Evolutionary conservation across 2,113 vertebrate genomes (phyloP), one percentile per base, ranked within the genome.

Genomic region (Hipposideros armiger): DNA sequence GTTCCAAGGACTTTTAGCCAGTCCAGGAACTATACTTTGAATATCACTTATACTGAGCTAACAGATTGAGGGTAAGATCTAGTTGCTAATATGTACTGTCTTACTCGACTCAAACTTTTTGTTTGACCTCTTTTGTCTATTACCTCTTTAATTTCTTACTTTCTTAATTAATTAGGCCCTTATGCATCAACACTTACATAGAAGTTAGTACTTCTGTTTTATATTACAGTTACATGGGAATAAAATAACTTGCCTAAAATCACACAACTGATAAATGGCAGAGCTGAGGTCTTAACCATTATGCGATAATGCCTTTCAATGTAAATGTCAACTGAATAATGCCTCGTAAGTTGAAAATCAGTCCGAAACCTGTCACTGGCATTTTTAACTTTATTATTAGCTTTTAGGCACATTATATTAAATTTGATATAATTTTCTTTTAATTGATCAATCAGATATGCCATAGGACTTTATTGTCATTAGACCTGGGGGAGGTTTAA

Each of bases 191-290:
- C 7, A 66, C 28, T 58, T 95, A 67, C 28, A 83, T 7, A 74
- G 56, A 95, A 47, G 7, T 76, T 9, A 69, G 26, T 74, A 60
- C 28, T 78, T 73, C 45, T 56, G 17, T 93, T 84, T 84, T 77
- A 77, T 70, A 84, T 93, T 36, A 64, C 50, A 92, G 6, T 92
- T 87, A 70, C 3, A 9, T 69, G 76, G 52, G 52, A 77, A 67
- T 92, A 67, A 82, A 87, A 7, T 69, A 83, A 88, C 26, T 88
- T 88, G 52, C n/a, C 20, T 89, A 70, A 86, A 85, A 66, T 89
- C 70, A 89, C 45, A 70, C 7, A 26, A 50, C 76, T 87, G 50
- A 67, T 67, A 82, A 82, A 67, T 74, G 90, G 40, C 52, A 92
- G 24, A 56, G n/a, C 73, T 24, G 22, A 78, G 28, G 15, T 70